phyloP scores from a whole-genome alignment of 1,140 invertebrate species.

The Aphis craccivora region DNA sequence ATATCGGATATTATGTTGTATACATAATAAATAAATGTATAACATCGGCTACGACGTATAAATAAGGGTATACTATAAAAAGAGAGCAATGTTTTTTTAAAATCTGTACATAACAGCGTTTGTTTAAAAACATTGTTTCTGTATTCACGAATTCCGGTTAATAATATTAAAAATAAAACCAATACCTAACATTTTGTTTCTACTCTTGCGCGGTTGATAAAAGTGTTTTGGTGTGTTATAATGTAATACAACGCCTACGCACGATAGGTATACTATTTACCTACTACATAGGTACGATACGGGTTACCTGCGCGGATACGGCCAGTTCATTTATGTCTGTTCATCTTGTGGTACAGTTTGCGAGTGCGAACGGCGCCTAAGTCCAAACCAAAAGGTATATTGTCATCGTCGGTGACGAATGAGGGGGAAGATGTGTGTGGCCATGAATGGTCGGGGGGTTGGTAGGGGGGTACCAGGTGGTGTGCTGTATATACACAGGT shows the following conservation, averaged over 20 bases:
- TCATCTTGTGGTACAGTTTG: not conserved
- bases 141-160: not conserved
- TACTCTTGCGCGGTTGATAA: not conserved
- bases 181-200: not conserved
- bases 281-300: not conserved
- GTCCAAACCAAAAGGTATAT: slow-evolving; percentile 33
- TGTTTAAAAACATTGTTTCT: not conserved
- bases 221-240: not conserved
- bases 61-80: not conserved
- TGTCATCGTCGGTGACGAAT: slow-evolving; percentile 35
- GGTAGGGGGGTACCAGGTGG: slow-evolving; percentile 46
- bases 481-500: slow-evolving; percentile 53
- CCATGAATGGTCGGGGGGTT: not conserved
- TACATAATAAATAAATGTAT: not conserved
- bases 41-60: not conserved
- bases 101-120: not conserved
- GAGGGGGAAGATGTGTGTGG: not conserved
- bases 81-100: not conserved
- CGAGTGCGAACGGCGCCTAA: slow-evolving; percentile 28
- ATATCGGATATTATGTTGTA: not conserved
- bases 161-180: not conserved
- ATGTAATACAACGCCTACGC: not conserved
- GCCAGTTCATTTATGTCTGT: not conserved
- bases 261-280: not conserved
- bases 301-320: not conserved